Conservation (phyloP, 2,113 vertebrate genomes). For the Perca schrenkii region DNA sequence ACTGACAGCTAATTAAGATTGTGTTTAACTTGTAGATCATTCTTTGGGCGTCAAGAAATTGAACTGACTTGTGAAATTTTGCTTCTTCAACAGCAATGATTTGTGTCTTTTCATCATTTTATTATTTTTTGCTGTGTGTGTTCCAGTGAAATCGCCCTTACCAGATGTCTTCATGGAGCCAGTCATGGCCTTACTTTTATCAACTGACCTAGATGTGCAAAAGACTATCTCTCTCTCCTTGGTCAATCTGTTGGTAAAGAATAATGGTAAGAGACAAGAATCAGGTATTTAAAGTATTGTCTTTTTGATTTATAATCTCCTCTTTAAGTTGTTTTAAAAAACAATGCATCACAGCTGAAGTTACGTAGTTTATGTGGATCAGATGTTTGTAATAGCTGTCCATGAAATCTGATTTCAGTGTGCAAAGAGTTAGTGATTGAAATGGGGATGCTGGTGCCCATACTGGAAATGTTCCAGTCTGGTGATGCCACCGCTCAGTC, state of each 20-base stretch:
- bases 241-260: constrained; percentile 85
- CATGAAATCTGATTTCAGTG: constrained; percentile 62
- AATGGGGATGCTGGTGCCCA: constrained; percentile 86
- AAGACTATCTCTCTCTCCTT: constrained; percentile 84
- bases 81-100: background rate
- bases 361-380: background rate
- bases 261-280: constrained; percentile 83
- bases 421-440: constrained; percentile 84
- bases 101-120: background rate
- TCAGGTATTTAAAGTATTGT: background rate
- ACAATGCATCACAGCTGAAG: background rate
- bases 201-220: constrained; percentile 85
- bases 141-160: constrained; percentile 78
- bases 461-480: constrained; percentile 87
- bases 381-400: background rate
- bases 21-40: background rate
- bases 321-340: background rate
- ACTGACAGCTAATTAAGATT: background rate
- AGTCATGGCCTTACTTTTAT: constrained; percentile 81
- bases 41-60: background rate
- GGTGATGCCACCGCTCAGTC: constrained; percentile 84
- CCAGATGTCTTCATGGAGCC: constrained; percentile 83
- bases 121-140: background rate
- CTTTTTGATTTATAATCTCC: background rate
- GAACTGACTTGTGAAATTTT: background rate